phyloP scores from a whole-genome alignment of 2,888 invertebrate genomes.

The Leuctra nigra region DNA sequence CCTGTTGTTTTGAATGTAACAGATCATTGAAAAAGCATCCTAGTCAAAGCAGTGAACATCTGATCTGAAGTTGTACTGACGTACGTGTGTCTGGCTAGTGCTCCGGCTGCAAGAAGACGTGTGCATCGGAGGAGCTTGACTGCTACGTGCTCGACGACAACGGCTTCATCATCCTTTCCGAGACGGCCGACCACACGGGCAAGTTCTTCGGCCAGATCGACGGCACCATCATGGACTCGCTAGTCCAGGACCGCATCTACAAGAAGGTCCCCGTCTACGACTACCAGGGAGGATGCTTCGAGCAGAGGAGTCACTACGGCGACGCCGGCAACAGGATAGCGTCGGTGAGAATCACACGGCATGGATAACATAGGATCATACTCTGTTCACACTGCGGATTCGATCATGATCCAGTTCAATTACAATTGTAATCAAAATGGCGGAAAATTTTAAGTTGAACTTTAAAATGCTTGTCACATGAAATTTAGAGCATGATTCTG shows the following conservation, averaged over 20 bases:
- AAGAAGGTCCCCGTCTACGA: conserved; percentile 81
- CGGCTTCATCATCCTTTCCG: conserved; percentile 88
- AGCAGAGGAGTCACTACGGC: conserved; percentile 47
- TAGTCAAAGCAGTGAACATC: too few species aligned
- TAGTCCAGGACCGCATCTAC: conserved; percentile 86
- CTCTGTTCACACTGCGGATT: too few species aligned
- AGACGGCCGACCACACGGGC: conserved; percentile 79
- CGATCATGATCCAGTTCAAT: too few species aligned
- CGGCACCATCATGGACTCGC: conserved; percentile 88
- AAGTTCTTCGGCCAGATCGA: conserved; percentile 92
- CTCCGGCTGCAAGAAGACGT: conserved; percentile 68
- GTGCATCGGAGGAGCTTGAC: conserved; percentile 79
- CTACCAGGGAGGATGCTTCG: conserved; percentile 75
- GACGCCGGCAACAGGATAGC: conserved; percentile 47
- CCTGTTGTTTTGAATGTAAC: too few species aligned
- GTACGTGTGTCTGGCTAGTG: background rate
- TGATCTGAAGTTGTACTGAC: too few species aligned
- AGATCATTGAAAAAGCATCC: too few species aligned
- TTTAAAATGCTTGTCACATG: too few species aligned
- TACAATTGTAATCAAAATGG: too few species aligned
- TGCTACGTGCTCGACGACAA: conserved; percentile 93
- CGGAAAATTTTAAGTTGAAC: too few species aligned
- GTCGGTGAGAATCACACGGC: too few species aligned
- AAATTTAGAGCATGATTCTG: too few species aligned
- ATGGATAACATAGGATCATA: too few species aligned